These are phyloP conservation scores for Myoxocephalus aenaeus DNA, from an alignment of 2,797 vertebrate species.

Conservation along the genomic window DNA sequence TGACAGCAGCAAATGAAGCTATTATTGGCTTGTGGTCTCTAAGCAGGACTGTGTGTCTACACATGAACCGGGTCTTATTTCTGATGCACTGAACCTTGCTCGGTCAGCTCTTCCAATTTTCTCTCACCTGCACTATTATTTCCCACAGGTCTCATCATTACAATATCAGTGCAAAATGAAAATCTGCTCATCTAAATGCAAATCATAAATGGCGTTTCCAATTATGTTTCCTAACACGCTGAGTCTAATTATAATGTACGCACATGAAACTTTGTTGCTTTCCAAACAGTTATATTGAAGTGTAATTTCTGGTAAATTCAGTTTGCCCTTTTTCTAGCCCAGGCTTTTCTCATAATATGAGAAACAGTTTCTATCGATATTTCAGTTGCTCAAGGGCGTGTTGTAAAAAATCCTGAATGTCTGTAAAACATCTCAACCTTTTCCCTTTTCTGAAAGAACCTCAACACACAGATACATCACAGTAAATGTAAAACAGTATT, in stretches of 20 bases:
- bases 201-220: conserved; percentile 78
- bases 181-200: conserved; percentile 85
- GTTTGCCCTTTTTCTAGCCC: conserved; percentile 2
- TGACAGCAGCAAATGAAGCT: conserved; percentile 18
- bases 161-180: conserved; percentile 71
- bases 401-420: conserved; percentile 6
- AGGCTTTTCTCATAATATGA: not conserved
- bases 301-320: conserved; percentile 42
- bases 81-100: conserved; percentile 47
- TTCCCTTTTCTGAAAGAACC: not conserved
- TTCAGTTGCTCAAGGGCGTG: not conserved
- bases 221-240: conserved; percentile 70
- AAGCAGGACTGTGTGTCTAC: conserved; percentile 11
- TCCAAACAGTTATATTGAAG: conserved; percentile 21
- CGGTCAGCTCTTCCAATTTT: conserved; percentile 44
- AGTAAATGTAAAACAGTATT: not conserved
- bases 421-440: conserved; percentile 6
- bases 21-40: conserved; percentile 19
- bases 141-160: conserved; percentile 66
- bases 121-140: conserved; percentile 63
- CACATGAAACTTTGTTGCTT: conserved; percentile 45
- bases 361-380: conserved; percentile 6
- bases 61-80: conserved; percentile 34
- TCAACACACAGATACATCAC: conserved; percentile 7
- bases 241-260: conserved; percentile 72